Base-by-base conservation (phyloP, 1,140 invertebrate genomes). In the Propsilocerus akamusi region DNA sequence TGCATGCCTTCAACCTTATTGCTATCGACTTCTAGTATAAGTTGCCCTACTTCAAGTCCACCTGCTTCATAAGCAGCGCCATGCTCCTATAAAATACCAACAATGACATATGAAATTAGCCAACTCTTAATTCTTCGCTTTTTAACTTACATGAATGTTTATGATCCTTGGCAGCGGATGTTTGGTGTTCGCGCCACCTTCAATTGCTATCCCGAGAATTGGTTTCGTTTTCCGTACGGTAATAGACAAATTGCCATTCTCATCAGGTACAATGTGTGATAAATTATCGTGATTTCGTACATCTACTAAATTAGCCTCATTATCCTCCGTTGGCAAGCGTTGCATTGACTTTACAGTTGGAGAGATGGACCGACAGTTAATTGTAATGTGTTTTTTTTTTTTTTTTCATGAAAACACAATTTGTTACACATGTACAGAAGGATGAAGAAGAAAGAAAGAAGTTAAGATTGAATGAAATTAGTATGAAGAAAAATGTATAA, bases 151-250 rank as follows among this genome's bases (percentile, higher is more conserved):
- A 70, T 95, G 90, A 63, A 97, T 94, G 68, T 93, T 93, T 58
- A 96, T 94, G 60, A 97, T 94, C 61, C 89, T 78, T 25, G 92
- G 92, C 55, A 95, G 72, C 46, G 87, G 85, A 69, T 96, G 91
- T 62, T 86, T 84, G 41, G 91, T 95, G 67, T 97, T 93, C 53
- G 85, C 83, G 47, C 94, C 94, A 52, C 94, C 94, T 72, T 96
- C 92, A 57, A 97, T 96, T 47, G 91, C 92, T 57, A 97, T 91
- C 52, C 93, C 93, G 54, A 97, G 75, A 59, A 91, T 88, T 34
- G 90, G 86, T 70, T 92, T 92, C 17, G 81, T 88, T 68, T 96
- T 96, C 67, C 80, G 86, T 53, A 90, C 84, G 52, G 80, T 85
- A 58, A 89, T 83, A 59, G 84, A 74, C 56, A 87, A 75, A 67